These are phyloP conservation scores for Tringa solitaria DNA, from an alignment of 2,113 vertebrate species.

Conservation along the genomic window DNA sequence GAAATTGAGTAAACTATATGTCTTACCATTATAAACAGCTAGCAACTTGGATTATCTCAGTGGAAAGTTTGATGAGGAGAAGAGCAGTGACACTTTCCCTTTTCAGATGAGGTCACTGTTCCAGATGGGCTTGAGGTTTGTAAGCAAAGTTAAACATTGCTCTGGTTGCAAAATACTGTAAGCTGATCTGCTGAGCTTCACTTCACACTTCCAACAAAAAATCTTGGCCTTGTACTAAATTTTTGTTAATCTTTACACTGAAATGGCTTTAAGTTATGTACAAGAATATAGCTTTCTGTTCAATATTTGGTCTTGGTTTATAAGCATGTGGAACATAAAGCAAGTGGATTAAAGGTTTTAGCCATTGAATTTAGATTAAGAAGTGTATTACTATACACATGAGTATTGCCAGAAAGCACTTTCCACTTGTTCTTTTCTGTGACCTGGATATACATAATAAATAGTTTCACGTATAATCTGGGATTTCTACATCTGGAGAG, in stretches of 20 bases:
- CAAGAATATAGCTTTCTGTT: neutral
- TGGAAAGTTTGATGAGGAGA: neutral
- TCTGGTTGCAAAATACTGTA: neutral
- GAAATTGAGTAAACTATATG: neutral
- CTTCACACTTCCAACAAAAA: neutral
- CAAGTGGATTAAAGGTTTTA: neutral
- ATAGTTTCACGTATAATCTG: neutral
- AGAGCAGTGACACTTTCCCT: neutral
- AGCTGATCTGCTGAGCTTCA: neutral
- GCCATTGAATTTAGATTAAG: neutral
- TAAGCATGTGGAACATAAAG: neutral
- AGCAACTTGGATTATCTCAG: neutral
- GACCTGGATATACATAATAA: neutral
- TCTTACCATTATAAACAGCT: neutral
- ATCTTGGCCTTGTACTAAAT: neutral
- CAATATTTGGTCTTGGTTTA: neutral
- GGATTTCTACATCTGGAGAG: neutral
- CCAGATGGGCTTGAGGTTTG: neutral
- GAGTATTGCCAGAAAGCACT: neutral
- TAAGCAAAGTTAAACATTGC: neutral
- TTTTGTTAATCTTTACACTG: neutral
- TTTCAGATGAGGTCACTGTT: constrained; percentile 17
- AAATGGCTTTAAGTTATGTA: neutral
- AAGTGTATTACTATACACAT: neutral
- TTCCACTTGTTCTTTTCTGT: neutral